Evolutionary conservation across 2,113 vertebrate species (phyloP).

Genomic region (Pollimyrus isidori): DNA sequence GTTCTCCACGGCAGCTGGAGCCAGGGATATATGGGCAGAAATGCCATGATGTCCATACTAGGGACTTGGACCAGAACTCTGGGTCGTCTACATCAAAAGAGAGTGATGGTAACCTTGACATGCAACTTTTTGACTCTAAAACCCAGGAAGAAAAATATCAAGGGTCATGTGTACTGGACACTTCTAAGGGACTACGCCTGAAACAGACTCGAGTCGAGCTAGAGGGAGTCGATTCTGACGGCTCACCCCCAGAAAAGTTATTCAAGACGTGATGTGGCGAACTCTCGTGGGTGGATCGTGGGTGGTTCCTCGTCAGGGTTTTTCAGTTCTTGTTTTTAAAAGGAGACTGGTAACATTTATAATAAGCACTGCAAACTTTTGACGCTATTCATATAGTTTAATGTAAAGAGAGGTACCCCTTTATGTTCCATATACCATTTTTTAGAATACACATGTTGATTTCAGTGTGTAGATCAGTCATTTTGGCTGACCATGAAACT

Average conservation of each 20-base stretch:
- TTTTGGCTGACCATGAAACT: background rate
- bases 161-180: constrained; percentile 39
- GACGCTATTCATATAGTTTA: background rate
- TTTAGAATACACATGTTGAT: constrained; percentile 23
- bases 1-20: constrained; percentile 23
- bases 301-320: constrained; percentile 43
- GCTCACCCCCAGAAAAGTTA: constrained; percentile 84
- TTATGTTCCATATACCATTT: background rate
- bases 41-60: constrained; percentile 17
- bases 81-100: constrained; percentile 44
- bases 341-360: constrained; percentile 1
- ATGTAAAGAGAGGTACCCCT: background rate
- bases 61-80: constrained; percentile 12
- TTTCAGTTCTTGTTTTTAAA: constrained; percentile 33
- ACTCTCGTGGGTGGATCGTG: constrained; percentile 2
- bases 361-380: background rate
- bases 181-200: constrained; percentile 54
- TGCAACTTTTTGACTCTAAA: constrained; percentile 50
- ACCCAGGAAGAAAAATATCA: constrained; percentile 44
- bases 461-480: background rate
- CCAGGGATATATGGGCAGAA: constrained; percentile 44
- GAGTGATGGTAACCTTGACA: constrained; percentile 28
- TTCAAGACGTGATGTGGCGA: constrained; percentile 73
- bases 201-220: constrained; percentile 79
- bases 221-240: constrained; percentile 70